Conservation (phyloP, 2,113 vertebrate species). For the Phalacrocorax carbo region DNA sequence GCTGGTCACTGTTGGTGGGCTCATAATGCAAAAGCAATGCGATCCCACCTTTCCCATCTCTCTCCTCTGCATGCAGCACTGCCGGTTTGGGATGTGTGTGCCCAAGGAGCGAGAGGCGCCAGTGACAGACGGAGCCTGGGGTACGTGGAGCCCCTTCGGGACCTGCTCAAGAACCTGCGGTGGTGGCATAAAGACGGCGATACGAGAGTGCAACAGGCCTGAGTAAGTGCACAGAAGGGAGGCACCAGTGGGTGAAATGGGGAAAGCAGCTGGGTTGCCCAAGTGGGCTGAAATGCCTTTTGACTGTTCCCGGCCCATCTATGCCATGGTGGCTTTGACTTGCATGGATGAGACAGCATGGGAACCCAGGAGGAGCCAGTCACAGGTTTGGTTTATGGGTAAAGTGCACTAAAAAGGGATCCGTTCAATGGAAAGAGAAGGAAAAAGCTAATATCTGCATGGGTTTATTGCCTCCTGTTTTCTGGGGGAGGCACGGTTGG, state of each 20-base stretch:
- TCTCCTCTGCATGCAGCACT: conserved; percentile 81
- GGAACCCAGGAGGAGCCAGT: not conserved
- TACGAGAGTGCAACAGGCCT: conserved; percentile 93
- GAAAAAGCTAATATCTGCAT: not conserved
- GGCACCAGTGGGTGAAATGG: rapidly evolving
- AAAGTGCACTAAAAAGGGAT: not conserved
- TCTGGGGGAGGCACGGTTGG: not conserved
- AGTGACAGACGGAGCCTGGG: conserved; percentile 89
- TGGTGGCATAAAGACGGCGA: conserved; percentile 91
- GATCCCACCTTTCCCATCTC: not conserved
- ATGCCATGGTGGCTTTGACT: not conserved
- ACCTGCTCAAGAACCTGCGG: conserved; percentile 93
- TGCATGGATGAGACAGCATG: rapidly evolving
- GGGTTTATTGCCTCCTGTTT: not conserved
- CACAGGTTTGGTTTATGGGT: not conserved
- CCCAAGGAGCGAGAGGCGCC: conserved; percentile 84
- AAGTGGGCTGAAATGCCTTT: not conserved
- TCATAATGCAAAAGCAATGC: not conserved
- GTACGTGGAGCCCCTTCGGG: conserved; percentile 94
- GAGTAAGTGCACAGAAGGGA: conserved; percentile 77
- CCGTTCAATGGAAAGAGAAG: rapidly evolving
- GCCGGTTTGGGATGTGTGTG: conserved; percentile 91
- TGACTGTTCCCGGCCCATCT: rapidly evolving
- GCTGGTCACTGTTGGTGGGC: rapidly evolving
- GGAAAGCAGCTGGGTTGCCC: not conserved